phyloP scores from a whole-genome alignment of 2,888 invertebrate genomes.

The Euzophera pinguis region DNA sequence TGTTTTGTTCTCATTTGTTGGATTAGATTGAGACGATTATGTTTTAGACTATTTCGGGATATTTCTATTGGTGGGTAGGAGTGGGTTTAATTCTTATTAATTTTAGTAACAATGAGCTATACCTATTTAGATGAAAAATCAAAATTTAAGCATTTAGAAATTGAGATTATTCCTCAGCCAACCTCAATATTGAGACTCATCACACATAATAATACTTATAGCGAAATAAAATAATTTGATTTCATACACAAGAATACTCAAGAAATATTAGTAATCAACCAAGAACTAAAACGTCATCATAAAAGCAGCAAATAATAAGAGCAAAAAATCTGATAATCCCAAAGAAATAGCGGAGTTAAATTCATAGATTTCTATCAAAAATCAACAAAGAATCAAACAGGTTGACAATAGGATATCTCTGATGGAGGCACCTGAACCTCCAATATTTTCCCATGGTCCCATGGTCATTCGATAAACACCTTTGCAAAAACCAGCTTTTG shows the following conservation, averaged over 20 bases:
- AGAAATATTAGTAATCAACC: too few species aligned
- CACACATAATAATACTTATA: too few species aligned
- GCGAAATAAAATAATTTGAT: too few species aligned
- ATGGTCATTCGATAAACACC: constrained; percentile 64
- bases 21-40: not conserved
- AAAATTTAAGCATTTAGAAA: too few species aligned
- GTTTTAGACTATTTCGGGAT: not conserved
- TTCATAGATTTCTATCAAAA: constrained; percentile 54
- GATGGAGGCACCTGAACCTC: constrained; percentile 72
- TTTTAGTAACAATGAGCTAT: not conserved
- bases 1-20: constrained; percentile 1
- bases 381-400: constrained; percentile 44
- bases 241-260: too few species aligned
- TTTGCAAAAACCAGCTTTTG: constrained; percentile 66
- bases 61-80: not conserved
- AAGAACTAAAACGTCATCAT: not conserved
- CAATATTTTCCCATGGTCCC: constrained; percentile 79
- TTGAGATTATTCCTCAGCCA: too few species aligned
- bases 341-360: constrained; percentile 16
- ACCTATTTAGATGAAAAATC: too few species aligned
- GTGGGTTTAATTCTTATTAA: not conserved
- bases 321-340: not conserved
- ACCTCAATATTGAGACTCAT: too few species aligned
- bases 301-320: not conserved
- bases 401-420: constrained; percentile 61